phyloP scores from a whole-genome alignment of 2,888 invertebrate genomes.

The Dryobota labecula region DNA sequence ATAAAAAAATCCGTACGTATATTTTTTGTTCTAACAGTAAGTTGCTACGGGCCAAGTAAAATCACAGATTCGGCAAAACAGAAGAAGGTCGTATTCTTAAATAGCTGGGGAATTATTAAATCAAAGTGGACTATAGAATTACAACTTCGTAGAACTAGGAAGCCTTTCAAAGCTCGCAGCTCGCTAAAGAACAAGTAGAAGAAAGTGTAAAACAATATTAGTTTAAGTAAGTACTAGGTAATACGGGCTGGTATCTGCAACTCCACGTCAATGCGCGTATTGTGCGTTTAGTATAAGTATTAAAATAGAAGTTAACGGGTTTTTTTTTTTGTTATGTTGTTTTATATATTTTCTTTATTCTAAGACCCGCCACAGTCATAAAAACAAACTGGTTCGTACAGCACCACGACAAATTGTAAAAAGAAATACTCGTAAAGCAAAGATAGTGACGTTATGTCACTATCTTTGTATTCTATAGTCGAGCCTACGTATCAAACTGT shows the following conservation, averaged over 20 bases:
- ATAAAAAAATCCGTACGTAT: too few species aligned
- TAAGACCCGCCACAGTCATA: neutral
- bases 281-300: too few species aligned
- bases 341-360: neutral
- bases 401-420: conserved; percentile 4
- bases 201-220: neutral
- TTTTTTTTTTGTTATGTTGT: neutral
- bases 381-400: conserved; percentile 3
- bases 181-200: neutral
- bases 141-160: neutral
- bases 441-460: too few species aligned
- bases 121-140: too few species aligned
- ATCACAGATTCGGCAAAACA: neutral
- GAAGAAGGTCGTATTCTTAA: neutral
- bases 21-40: neutral
- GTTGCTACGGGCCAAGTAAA: too few species aligned
- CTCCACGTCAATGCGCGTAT: too few species aligned
- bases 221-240: too few species aligned
- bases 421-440: conserved; percentile 2
- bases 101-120: neutral
- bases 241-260: too few species aligned
- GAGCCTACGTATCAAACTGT: conserved; percentile 8
- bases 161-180: neutral
- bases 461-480: neutral
- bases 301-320: neutral